These are phyloP conservation scores for Xenops minutus DNA, from an alignment of 2,797 vertebrate species.

Conservation along the genomic window DNA sequence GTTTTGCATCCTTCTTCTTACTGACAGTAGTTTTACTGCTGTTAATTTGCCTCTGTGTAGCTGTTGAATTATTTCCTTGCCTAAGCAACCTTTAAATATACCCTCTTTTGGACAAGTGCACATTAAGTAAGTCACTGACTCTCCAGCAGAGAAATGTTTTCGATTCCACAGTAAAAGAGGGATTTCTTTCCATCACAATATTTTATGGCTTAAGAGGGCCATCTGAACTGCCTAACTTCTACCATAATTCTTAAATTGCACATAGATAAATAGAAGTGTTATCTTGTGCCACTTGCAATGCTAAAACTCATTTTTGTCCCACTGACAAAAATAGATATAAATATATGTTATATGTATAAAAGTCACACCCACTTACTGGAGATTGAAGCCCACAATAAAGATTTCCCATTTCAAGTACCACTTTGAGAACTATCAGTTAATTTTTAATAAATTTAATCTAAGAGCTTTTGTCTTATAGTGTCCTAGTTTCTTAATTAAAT, in stretches of 20 bases:
- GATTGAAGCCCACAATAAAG: neutral
- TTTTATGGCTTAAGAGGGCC: neutral
- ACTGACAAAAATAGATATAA: neutral
- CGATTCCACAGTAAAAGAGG: neutral
- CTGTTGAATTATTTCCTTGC: neutral
- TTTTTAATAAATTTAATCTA: neutral
- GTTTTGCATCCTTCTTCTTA: neutral
- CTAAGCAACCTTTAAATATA: neutral
- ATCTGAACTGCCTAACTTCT: neutral
- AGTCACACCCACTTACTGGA: neutral
- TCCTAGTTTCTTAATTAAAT: constrained; percentile 32
- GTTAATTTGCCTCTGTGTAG: neutral
- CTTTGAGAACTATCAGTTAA: neutral
- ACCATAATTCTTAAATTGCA: neutral
- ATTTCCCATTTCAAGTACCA: neutral
- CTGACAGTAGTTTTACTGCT: neutral
- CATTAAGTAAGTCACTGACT: neutral
- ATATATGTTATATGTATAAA: neutral
- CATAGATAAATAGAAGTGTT: neutral
- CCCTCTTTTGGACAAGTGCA: neutral
- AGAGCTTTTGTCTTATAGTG: neutral
- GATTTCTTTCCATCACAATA: neutral
- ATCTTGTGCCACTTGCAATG: neutral
- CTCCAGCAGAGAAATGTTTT: neutral
- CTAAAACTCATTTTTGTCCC: neutral